Evolutionary conservation across 2,888 invertebrate genomes (phyloP), one percentile per base, ranked within the genome.

Genomic region (Phanerotoma sp.): DNA sequence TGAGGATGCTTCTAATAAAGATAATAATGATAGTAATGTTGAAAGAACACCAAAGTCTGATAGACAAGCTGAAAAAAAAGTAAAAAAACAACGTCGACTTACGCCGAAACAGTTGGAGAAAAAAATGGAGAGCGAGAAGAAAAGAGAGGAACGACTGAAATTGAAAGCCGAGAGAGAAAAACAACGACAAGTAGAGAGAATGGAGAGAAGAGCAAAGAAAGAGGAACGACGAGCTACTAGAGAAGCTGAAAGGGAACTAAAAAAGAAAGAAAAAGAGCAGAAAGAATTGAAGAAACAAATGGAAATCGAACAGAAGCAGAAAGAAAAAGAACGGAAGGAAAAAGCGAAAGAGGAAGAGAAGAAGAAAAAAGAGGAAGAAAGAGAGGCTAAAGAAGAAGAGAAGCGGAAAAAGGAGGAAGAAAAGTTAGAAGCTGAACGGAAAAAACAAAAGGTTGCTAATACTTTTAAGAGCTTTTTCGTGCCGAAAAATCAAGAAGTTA

Each of bases 401-500:
- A 75, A 77, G 20, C 78, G 77, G 30, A 84, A 79, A 75, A 89
- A 83, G 63, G 84, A 84, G 63, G 80, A 79, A 48, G 84, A 86
- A 65, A 88, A 84, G 65, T 81, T 85, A 63, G 90, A 89, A 73
- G 84, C 84, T 48, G 87, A 88, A 71, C 81, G 86, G 10, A 88
- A 87, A 64, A 89, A 89, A 69, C 88, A 88, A 63, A 91, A 91
- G 69, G 86, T 86, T 0, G 88, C 88, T 0, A 86, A 87, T 49
- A 88, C 86, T 5, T 93, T 94, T 70, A 87, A 82, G 0, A 92
- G 88, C 68, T 94, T 93, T 74, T 94, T 94, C 75, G 86, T 88
- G 1, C 79, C 84, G 3, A 86, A 84, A 68, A 86, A 80, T 63
- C 59, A 60, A 3, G 78, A 78, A 37, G 67, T 72, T 4, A 76